phyloP scores from a whole-genome alignment of 2,888 invertebrate species.

The Nymphalis urticae region DNA sequence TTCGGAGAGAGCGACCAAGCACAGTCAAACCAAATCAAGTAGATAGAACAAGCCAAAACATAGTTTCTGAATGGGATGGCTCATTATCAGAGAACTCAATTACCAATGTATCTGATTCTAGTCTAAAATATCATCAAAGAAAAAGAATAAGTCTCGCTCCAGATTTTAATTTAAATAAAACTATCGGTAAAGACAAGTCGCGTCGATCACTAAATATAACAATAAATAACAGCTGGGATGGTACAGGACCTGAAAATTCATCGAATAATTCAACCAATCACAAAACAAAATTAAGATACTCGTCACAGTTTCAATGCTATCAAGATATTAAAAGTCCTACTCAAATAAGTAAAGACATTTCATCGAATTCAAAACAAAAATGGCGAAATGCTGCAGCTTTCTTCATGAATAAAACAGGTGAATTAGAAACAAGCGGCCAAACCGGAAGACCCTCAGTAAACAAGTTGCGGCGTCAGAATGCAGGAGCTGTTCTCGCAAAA shows the following conservation, averaged over 20 bases:
- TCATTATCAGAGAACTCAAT: slow-evolving; percentile 57
- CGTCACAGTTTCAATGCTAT: slow-evolving; percentile 48
- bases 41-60: slow-evolving; percentile 47
- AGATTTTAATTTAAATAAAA: slow-evolving; percentile 62
- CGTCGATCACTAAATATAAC: slow-evolving; percentile 66
- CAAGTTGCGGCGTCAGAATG: slow-evolving; percentile 86
- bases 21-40: slow-evolving; percentile 58
- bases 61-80: slow-evolving; percentile 58
- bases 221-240: slow-evolving; percentile 56
- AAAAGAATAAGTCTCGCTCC: slow-evolving; percentile 65
- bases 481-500: slow-evolving; percentile 90
- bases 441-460: slow-evolving; percentile 87
- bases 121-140: slow-evolving; percentile 62
- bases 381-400: slow-evolving; percentile 82
- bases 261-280: slow-evolving; percentile 52
- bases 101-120: slow-evolving; percentile 54
- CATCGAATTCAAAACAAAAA: slow-evolving; percentile 60
- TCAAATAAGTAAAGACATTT: slow-evolving; percentile 53
- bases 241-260: slow-evolving; percentile 60
- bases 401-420: slow-evolving; percentile 77
- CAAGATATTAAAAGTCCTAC: slow-evolving; percentile 50
- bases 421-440: slow-evolving; percentile 66
- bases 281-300: slow-evolving; percentile 49
- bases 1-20: slow-evolving; percentile 69
- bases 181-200: slow-evolving; percentile 59